Evolutionary conservation across 2,113 vertebrate genomes (phyloP).

Genomic region (Enhydra lutris): DNA sequence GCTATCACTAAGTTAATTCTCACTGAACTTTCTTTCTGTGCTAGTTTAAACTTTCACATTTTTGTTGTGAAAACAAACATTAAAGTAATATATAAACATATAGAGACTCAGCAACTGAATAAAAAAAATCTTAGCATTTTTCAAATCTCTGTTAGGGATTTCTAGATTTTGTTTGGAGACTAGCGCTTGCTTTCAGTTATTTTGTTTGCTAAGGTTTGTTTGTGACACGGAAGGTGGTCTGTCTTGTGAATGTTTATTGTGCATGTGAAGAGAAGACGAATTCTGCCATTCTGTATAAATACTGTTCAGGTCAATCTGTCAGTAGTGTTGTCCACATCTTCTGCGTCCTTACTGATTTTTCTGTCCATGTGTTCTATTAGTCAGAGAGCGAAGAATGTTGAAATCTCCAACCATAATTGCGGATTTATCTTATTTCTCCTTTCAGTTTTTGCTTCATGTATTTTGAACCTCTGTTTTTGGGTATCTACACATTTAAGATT

Average conservation of each 20-base stretch:
- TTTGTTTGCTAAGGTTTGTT: neutral
- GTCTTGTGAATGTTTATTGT: neutral
- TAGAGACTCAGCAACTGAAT: neutral
- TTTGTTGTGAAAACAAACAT: neutral
- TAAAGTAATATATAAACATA: neutral
- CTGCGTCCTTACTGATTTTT: neutral
- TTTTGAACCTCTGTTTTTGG: slow-evolving; percentile 29
- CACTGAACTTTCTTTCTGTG: neutral
- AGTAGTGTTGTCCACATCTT: neutral
- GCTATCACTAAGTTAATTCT: neutral
- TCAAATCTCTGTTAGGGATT: neutral
- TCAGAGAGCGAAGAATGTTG: neutral
- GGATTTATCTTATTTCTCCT: neutral
- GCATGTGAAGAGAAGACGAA: neutral
- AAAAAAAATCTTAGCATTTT: neutral
- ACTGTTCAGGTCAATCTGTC: neutral
- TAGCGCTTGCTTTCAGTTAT: neutral
- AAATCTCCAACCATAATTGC: neutral
- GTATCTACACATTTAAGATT: neutral
- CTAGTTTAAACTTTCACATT: neutral
- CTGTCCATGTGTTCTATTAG: neutral
- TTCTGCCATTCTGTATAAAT: neutral
- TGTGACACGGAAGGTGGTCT: neutral
- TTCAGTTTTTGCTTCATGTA: neutral
- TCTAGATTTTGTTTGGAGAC: neutral